Base-by-base conservation (phyloP, 1,140 invertebrate species). In the Meloidogyne hapla region DNA sequence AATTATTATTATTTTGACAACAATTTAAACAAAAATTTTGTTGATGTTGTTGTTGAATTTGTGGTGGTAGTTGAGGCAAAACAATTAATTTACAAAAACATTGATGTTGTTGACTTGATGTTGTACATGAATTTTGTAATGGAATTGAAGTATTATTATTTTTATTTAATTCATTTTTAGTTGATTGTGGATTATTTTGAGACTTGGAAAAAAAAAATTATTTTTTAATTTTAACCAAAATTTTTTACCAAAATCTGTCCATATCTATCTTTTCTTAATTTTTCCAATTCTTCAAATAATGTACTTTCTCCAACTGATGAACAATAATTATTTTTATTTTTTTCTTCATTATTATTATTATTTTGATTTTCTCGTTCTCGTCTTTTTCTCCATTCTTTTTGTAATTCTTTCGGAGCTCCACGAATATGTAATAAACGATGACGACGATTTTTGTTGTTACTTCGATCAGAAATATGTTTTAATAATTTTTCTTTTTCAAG, bases 361-460 rank as follows among this genome's bases (percentile, higher is more conserved):
- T n/a, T n/a, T n/a, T 38, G 9, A 38, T 38, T 38, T 1, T 56
- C 48, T 56, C 33, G 33, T 56, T 56, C 48, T 8, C n/a, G n/a
- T 8, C 48, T 56, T 21, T n/a, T n/a, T n/a, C 18, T 56, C 48
- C 48, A 56, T 56, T 56, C 48, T 56, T n/a, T 56, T 56, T 56
- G 48, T 56, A 56, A 56, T 56, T 56, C n/a, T 56, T 56, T 56
- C n/a, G 48, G 48, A 56, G 48, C 48, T 56, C 48, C 48, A n/a
- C 48, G 48, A 56, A 56, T 56, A 9, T 56, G 48, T 56, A 56
- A 21, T 56, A 56, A n/a, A 56, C 48, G 48, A 56, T 56, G 48
- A 56, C 48, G 48, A 56, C 6, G 48, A 56, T 56, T 56, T 56
- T 56, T 56, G 15, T 18, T 48, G n/a, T 56, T 56, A n/a, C 18